Conservation (phyloP, 1,140 invertebrate genomes). For the Trissolcus basalis region DNA sequence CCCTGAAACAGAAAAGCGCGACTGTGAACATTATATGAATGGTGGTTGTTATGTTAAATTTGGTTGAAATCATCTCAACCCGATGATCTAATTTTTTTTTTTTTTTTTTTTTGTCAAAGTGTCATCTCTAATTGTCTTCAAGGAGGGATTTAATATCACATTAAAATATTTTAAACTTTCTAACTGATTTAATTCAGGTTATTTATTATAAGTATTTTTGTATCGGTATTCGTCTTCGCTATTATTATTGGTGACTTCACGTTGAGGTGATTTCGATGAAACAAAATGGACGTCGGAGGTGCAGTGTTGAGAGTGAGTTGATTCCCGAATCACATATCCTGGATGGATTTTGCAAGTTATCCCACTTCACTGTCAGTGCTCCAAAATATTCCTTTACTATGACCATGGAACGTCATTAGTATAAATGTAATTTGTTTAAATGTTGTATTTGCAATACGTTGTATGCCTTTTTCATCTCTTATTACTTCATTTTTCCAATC, state of each 20-base stretch:
- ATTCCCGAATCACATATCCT: not conserved
- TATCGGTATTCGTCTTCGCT: not conserved
- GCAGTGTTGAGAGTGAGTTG: conserved; percentile 19
- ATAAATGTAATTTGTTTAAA: not conserved
- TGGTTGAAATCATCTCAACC: too few relatives aligned
- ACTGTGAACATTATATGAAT: too few relatives aligned
- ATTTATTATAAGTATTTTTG: not conserved
- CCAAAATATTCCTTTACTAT: too few relatives aligned
- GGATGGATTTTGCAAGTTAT: not conserved
- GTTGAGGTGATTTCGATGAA: conserved; percentile 37
- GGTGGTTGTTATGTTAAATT: too few relatives aligned
- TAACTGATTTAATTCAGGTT: not conserved
- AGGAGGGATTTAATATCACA: too few relatives aligned
- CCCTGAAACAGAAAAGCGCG: too few relatives aligned
- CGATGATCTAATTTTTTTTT: too few relatives aligned
- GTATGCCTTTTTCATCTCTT: not conserved
- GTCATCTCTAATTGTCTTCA: too few relatives aligned
- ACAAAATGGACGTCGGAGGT: conserved; percentile 40
- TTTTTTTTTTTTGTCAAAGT: too few relatives aligned
- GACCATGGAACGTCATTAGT: too few relatives aligned
- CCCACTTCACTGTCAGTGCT: not conserved
- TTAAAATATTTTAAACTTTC: too few relatives aligned
- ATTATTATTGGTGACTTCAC: conserved; percentile 4
- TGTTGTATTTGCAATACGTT: not conserved
- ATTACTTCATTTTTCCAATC: conserved; percentile 11